Base-by-base conservation (phyloP, 35 echinoderm and acorn worm species). In the Anneissia japonica region DNA sequence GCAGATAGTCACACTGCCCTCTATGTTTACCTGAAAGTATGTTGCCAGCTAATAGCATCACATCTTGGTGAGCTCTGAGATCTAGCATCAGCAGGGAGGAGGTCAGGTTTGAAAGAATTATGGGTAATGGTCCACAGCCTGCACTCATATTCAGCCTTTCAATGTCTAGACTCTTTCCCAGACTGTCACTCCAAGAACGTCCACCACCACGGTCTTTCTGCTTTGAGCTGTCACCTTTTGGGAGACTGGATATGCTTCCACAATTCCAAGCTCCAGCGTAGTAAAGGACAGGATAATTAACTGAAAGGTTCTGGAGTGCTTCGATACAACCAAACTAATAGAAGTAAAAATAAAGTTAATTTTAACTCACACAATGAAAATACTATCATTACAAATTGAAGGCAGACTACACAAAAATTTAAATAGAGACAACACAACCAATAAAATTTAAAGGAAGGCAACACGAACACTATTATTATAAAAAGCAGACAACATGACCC, bases 191-290 rank as follows among this genome's bases (percentile, higher is more conserved):
- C 32, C 91, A 64, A 19, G 51, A 64, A 2, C 51, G 51, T 1
- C 51, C 51, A 2, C 51, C 10, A 1, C 51, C 51, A 12, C 51
- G 51, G 11, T 64, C 51, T 64, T 39, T 35, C n/a, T 36, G 35
- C 21, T 81, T 81, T 7, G 31, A 39, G 37, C 79, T 39, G 38
- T 81, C 79, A 36, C 23, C 38, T 28, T 14, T 36, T 9, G 79
- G n/a, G 1, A 81, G 17, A 0, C 35, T 81, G 23, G 79, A 38
- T 10, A 81, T 81, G 30, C 79, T 81, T 6, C 91, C 90, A 83
- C 95, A 97, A 30, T 77, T 89, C 95, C 95, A 97, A n/a, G 95
- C 77, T 74, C 76, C 91, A 16, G 95, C 91, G 40, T 93, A 93
- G 9, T 81, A 72, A 73, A 89, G 85, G 39, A 90, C 91, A 77